Evolutionary conservation across 2,113 vertebrate species (phyloP), one percentile per base, ranked within the genome.

Genomic region (Dascyllus trimaculatus): DNA sequence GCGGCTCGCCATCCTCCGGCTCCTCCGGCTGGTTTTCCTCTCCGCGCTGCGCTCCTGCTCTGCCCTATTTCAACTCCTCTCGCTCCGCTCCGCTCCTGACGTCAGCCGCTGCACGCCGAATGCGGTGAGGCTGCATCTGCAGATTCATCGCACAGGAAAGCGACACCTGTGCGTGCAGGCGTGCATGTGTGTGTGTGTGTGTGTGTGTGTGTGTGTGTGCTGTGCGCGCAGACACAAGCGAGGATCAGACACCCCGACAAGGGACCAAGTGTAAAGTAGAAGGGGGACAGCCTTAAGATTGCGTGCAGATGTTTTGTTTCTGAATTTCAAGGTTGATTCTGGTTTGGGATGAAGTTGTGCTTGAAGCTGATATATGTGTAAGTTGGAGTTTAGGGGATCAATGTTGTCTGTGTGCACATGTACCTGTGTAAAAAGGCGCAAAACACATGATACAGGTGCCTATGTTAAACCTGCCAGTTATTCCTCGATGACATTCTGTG

Each of bases 51-150:
- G 90, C 90, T 91, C 88, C 87, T 93, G 92, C 86, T 88, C 82
- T 95, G 95, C 95, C 94, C 96, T 97, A 97, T 97, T 97, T 97
- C 91, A 93, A 88, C 90, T 64, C 88, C 94, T 90, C 94, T 82
- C 82, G 85, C 93, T 93, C 94, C 89, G 80, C 92, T 92, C 93
- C 85, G 68, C 89, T 93, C 78, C 92, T 96, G 95, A 98, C 97
- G 96, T 98, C 96, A 97, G 92, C 76, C 75, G 87, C 88, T 85
- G 89, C 90, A 83, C 87, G 86, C 90, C 89, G 25, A 0, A 43
- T 54, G 92, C 85, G 85, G 82, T 26, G 85, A 71, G 80, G 77
- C 68, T 75, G 85, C 88, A 87, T 89, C 94, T 94, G 95, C 94
- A 94, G 93, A 87, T 90, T 71, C 94, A 85, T 63, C 89, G 84